These are phyloP conservation scores for Trinectes maculatus DNA, from an alignment of 2,113 vertebrate species.

Conservation along the genomic window DNA sequence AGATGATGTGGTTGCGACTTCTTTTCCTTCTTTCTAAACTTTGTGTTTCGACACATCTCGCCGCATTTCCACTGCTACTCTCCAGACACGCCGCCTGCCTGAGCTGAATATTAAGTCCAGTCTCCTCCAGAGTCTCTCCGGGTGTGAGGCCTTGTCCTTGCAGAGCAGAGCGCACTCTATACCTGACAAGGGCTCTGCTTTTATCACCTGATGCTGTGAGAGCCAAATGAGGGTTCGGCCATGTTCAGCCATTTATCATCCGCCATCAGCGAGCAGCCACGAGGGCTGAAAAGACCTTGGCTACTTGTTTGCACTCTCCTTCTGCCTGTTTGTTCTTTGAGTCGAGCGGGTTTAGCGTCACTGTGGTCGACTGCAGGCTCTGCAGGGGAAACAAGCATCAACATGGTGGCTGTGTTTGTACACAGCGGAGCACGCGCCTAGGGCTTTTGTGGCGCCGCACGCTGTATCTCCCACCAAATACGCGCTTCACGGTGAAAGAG, in stretches of 20 bases:
- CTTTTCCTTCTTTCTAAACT: not conserved
- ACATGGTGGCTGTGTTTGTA: slow-evolving; percentile 46
- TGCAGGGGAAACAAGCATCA: slow-evolving; percentile 59
- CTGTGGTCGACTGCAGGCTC: slow-evolving; percentile 55
- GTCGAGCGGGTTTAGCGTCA: slow-evolving; percentile 60
- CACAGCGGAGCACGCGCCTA: slow-evolving; percentile 18
- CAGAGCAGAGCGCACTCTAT: slow-evolving; percentile 67
- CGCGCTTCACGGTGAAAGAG: slow-evolving; percentile 39
- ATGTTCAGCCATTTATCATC: slow-evolving; percentile 78
- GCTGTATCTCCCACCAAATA: slow-evolving; percentile 20
- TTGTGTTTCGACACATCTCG: slow-evolving; percentile 23
- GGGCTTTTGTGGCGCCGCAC: not conserved
- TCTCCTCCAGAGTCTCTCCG: slow-evolving; percentile 55
- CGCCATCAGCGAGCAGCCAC: slow-evolving; percentile 65
- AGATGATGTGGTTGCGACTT: no score
- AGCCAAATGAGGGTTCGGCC: slow-evolving; percentile 77
- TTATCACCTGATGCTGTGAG: slow-evolving; percentile 77
- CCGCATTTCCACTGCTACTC: slow-evolving; percentile 28
- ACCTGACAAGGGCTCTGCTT: slow-evolving; percentile 73
- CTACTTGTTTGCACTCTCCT: slow-evolving; percentile 25
- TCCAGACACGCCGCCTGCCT: slow-evolving; percentile 27
- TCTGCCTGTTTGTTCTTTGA: slow-evolving; percentile 72
- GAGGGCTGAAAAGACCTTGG: slow-evolving; percentile 78
- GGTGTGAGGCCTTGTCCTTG: slow-evolving; percentile 80
- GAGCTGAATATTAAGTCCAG: slow-evolving; percentile 67